Evolutionary conservation across 2,888 invertebrate genomes (phyloP).

Genomic region (Hemaris fuciformis): DNA sequence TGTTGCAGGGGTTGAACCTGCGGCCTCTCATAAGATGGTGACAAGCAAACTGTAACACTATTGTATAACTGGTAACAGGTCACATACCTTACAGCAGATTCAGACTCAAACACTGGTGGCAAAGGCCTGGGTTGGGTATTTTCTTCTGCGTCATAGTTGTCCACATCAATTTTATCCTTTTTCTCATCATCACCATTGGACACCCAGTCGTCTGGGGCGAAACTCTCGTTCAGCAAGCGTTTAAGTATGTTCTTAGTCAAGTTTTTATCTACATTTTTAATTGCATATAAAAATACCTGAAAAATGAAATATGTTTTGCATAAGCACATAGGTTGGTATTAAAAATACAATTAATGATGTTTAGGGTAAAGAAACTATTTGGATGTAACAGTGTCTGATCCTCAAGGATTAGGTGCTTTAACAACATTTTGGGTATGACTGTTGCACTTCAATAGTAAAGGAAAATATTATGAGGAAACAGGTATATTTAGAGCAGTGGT

Average conservation of each 20-base stretch:
- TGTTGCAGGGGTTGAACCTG: too few species aligned
- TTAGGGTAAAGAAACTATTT: too few species aligned
- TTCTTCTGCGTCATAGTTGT: slow-evolving; percentile 19
- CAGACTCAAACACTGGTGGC: slow-evolving; percentile 84
- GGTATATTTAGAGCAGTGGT: too few species aligned
- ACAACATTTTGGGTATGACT: too few species aligned
- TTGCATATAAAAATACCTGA: slow-evolving; percentile 83
- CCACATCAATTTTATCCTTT: slow-evolving; percentile 29
- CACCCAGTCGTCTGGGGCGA: slow-evolving; percentile 73
- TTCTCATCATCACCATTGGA: slow-evolving; percentile 41
- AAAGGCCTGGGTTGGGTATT: slow-evolving; percentile 40
- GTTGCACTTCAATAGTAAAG: too few species aligned
- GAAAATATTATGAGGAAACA: too few species aligned
- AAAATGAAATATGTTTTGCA: slow-evolving; percentile 46
- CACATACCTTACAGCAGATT: slow-evolving; percentile 81
- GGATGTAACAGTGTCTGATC: too few species aligned
- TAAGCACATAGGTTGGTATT: neutral
- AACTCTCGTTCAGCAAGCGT: slow-evolving; percentile 84
- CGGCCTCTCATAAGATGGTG: too few species aligned
- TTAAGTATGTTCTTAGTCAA: slow-evolving; percentile 78
- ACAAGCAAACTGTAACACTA: too few species aligned
- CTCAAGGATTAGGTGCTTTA: too few species aligned
- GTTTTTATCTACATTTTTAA: slow-evolving; percentile 82
- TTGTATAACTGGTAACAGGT: too few species aligned
- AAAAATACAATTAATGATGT: too few species aligned